Percentiles rank a stretch among this genome's conserved stretches.
phyloP scores from a whole-genome alignment of 2,797 vertebrate genomes.

The Mus spretus region DNA sequence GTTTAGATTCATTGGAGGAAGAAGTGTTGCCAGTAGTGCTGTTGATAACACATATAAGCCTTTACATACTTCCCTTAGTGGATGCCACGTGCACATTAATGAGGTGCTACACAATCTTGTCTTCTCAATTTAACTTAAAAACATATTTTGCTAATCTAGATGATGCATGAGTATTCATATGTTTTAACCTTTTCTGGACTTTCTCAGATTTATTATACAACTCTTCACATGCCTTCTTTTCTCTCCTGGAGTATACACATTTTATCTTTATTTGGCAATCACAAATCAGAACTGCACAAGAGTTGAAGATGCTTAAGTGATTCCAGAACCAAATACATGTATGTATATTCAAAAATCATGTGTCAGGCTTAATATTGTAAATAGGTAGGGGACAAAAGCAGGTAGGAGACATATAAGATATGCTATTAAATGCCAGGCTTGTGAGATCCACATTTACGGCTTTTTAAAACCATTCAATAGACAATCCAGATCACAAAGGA shows the following conservation, averaged over 20 bases:
- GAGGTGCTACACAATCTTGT: background rate
- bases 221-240: background rate
- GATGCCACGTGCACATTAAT: background rate
- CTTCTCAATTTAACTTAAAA: conserved; percentile 41
- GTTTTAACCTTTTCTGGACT: conserved; percentile 51
- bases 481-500: background rate
- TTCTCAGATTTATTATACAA: background rate
- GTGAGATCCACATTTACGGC: background rate
- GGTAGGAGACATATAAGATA: background rate
- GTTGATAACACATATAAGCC: background rate
- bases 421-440: rapidly evolving
- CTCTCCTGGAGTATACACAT: background rate
- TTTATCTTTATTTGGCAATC: conserved; percentile 15
- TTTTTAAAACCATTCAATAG: background rate
- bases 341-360: conserved; percentile 14
- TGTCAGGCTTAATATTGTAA: background rate
- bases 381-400: background rate
- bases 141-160: conserved; percentile 37
- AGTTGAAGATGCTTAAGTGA: background rate
- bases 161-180: background rate
- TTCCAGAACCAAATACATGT: background rate
- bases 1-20: conserved; percentile 70
- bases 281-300: conserved; percentile 20
- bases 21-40: background rate
- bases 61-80: background rate